These are phyloP conservation scores for Rhadinocentrus ornatus DNA, from an alignment of 2,797 vertebrate genomes.

Conservation along the genomic window DNA sequence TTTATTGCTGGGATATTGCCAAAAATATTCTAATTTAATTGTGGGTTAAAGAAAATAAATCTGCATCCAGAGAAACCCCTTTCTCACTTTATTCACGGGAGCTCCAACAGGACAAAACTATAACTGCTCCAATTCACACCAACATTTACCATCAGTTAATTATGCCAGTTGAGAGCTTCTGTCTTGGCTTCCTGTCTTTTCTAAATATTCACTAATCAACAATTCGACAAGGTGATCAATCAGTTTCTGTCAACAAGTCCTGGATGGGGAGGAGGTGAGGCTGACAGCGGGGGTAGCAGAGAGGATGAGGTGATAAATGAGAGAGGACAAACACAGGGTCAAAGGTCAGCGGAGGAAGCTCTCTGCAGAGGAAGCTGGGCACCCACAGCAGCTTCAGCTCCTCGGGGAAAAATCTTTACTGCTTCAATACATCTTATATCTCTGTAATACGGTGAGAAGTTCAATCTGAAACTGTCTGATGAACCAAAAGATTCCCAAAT, in stretches of 20 bases:
- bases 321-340: constrained; percentile 83
- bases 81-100: neutral
- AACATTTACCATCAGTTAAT: constrained; percentile 24
- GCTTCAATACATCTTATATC: neutral
- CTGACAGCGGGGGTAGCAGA: constrained; percentile 42
- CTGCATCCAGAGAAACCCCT: neutral
- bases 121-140: neutral
- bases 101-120: neutral
- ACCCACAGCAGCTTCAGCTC: constrained; percentile 43
- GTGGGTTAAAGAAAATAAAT: neutral
- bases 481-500: neutral
- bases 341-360: constrained; percentile 73
- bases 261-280: constrained; percentile 20
- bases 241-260: constrained; percentile 74
- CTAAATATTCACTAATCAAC: constrained; percentile 66
- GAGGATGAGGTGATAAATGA: constrained; percentile 83
- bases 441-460: neutral
- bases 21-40: neutral
- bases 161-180: constrained; percentile 55
- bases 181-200: constrained; percentile 46
- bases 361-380: constrained; percentile 62
- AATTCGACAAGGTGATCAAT: constrained; percentile 75
- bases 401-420: constrained; percentile 23
- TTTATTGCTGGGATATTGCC: too few relatives aligned
- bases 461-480: neutral